phyloP scores from a whole-genome alignment of 2,113 vertebrate genomes.

The Nycticorax nycticorax region DNA sequence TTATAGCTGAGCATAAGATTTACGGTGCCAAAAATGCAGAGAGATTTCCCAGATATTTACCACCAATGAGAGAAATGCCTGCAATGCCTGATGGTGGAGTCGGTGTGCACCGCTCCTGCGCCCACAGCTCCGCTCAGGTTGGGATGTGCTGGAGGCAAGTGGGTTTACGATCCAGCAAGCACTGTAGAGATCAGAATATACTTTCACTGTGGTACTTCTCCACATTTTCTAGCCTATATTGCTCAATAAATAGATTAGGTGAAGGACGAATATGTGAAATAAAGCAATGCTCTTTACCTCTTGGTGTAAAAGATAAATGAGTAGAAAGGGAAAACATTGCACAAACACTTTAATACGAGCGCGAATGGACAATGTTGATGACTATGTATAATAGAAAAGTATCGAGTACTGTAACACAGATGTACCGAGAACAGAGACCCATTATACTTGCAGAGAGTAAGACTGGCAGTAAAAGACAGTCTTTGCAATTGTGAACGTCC shows the following conservation, averaged over 20 bases:
- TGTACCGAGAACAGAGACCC: neutral
- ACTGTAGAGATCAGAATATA: neutral
- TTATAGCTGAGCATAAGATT: constrained; percentile 47
- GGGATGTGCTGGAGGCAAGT: constrained; percentile 3
- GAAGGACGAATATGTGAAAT: neutral
- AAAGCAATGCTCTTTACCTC: neutral
- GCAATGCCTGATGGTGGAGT: constrained; percentile 66
- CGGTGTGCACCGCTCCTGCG: constrained; percentile 38
- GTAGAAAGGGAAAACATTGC: neutral
- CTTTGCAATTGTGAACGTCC: neutral
- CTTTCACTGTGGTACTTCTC: neutral
- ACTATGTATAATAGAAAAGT: neutral
- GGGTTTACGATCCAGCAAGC: neutral
- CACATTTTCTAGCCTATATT: neutral
- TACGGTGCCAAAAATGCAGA: constrained; percentile 67
- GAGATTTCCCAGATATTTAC: constrained; percentile 79
- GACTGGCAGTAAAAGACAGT: neutral
- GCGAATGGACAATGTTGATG: neutral
- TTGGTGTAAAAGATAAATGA: neutral
- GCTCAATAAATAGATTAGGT: neutral
- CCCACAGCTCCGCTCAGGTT: constrained; percentile 32
- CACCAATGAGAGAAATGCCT: constrained; percentile 76
- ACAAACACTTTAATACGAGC: neutral
- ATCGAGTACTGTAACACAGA: neutral
- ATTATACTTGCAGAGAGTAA: neutral